These are phyloP conservation scores for Sinodicranocentrus sp. DNA, from an alignment of 2,888 invertebrate species.

Conservation along the genomic window DNA sequence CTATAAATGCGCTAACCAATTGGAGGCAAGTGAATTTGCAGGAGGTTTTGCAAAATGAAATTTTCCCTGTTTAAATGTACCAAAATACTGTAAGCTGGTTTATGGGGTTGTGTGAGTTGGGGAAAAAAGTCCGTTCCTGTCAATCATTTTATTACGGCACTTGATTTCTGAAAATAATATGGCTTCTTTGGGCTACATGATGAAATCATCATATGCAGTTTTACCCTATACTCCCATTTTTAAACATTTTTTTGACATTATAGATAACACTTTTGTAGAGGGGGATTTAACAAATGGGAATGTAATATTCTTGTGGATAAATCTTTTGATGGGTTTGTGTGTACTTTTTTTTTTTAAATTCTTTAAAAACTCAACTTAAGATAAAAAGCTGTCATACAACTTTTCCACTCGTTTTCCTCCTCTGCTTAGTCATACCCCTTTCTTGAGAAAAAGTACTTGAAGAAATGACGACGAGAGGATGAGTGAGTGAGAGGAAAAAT, in stretches of 20 bases:
- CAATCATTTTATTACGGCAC: conserved; percentile 52
- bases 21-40: background rate
- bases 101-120: too few relatives aligned
- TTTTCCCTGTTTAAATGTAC: too few relatives aligned
- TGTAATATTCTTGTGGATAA: too few relatives aligned
- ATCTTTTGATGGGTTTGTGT: too few relatives aligned
- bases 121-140: conserved; percentile 50
- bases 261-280: too few relatives aligned
- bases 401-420: conserved; percentile 26
- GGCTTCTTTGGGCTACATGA: conserved; percentile 38
- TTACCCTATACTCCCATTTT: background rate
- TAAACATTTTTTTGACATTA: background rate
- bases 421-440: background rate
- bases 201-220: conserved; percentile 35
- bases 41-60: conserved; percentile 1
- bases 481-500: background rate
- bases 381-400: conserved; percentile 65
- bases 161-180: conserved; percentile 30
- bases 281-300: too few relatives aligned
- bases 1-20: conserved; percentile 7
- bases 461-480: too few relatives aligned
- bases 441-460: conserved; percentile 41
- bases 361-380: background rate
- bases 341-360: conserved; percentile 1
- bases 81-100: too few relatives aligned